Evolutionary conservation across 1,140 invertebrate genomes (phyloP).

Genomic region (Zaprionus lachaisei): DNA sequence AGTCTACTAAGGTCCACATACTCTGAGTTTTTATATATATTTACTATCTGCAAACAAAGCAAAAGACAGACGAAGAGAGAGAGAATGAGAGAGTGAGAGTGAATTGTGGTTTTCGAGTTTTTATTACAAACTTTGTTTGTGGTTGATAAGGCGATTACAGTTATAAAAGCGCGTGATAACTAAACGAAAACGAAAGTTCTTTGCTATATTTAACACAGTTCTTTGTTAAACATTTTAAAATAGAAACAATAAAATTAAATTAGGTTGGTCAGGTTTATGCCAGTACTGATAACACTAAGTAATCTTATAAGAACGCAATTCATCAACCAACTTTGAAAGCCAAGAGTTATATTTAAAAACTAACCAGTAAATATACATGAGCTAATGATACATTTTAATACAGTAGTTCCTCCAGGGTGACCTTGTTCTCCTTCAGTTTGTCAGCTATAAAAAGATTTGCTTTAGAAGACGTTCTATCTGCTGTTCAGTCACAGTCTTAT

Average conservation of each 20-base stretch:
- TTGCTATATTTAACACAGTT: not conserved
- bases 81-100: not conserved
- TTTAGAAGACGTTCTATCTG: conserved; percentile 58
- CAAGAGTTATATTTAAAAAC: too few relatives aligned
- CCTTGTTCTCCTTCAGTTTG: conserved; percentile 13
- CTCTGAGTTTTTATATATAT: too few relatives aligned
- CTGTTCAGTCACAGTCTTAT: conserved; percentile 49
- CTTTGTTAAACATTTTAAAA: not conserved
- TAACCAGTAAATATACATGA: too few relatives aligned
- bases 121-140: not conserved
- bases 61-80: not conserved
- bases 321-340: too few relatives aligned
- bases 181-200: not conserved
- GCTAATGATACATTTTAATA: not conserved
- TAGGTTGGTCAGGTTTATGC: too few relatives aligned
- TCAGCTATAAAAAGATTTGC: conserved; percentile 27
- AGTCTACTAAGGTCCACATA: too few relatives aligned
- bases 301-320: too few relatives aligned
- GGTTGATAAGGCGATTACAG: not conserved
- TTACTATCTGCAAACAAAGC: too few relatives aligned
- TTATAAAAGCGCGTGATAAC: not conserved
- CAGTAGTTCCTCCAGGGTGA: conserved; percentile 55
- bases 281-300: too few relatives aligned
- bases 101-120: not conserved
- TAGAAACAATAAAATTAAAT: too few relatives aligned